Base-by-base conservation (phyloP, 2,888 invertebrate genomes). In the Diarsia mendica region DNA sequence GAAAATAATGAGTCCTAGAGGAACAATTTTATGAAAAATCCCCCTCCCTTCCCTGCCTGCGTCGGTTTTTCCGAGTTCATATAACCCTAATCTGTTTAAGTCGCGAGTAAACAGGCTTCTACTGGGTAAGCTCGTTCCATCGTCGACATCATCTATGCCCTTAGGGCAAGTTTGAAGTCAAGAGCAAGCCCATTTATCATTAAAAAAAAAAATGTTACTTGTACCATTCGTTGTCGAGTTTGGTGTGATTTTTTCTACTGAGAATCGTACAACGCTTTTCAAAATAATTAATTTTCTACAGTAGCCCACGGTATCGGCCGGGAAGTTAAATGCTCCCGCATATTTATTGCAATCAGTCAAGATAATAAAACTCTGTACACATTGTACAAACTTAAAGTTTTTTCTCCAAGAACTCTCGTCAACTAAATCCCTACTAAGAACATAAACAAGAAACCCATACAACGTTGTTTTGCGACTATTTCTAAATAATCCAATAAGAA, bases 401-500 rank as follows among this genome's bases (percentile, higher is more conserved):
- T 60, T 65, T 77, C 15, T 61, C 39, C 15, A 66, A 79, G 80
- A 64, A 49, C 39, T 39, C 64, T 64, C 20, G 23, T 28, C 33
- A 46, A 64, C 18, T 48, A 75, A n/a, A 66, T 55, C 46, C 39
- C 15, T 69, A 20, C 64, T 63, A 71, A 76, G 51, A 48, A 46
- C 63, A 53, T 76, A 76, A 64, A 76, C 82, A 83, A 85, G 69
- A 74, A 88, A 86, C 85, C 87, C 82, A 65, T 87, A 88, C 72
- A 83, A 87, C 46, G 61, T 60, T 70, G 73, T 79, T 84, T 80
- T 72, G 72, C 73, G 23, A 67, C 49, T 77, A 72, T 84, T 81
- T 83, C 44, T 79, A 75, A 66, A 79, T 88, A 87, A 87, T 87
- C 87, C 87, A 87, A 87, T 87, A 83, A 81, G 60, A 66, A 58